Base-by-base conservation (phyloP, 2,797 vertebrate genomes). In the Heteromormyrus szaboi region DNA sequence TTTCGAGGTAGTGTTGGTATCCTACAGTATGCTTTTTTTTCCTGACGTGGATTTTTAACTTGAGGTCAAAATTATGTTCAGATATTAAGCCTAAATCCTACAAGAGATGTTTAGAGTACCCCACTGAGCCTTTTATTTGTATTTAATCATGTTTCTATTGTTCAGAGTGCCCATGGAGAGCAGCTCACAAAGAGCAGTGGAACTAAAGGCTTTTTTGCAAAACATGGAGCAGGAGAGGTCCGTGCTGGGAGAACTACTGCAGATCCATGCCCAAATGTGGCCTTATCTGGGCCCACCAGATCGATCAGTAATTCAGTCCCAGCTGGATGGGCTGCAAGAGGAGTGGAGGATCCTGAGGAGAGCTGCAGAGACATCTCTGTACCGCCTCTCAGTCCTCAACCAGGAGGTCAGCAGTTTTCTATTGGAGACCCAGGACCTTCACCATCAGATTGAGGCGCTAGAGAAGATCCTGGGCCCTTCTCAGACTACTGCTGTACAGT, bases 161-260 rank as follows among this genome's bases (percentile, higher is more conserved):
- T 91, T 29, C 92, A 99, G 98, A 89, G 96, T 93, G 48, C 93
- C 96, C 33, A 86, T 94, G 79, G 95, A 96, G 88, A 97, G 92
- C 90, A 93, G 94, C 91, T 93, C 92, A 11, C 88, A 92, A 88
- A 95, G 97, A 65, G 92, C 95, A 86, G 95, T 96, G 85, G 96
- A 93, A 90, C 94, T 98, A 0, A 88, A 91, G 56, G 93, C 92
- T 0, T 94, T 96, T 25, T 91, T 97, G 86, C 95, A 91, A 81
- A 93, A 92, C 3, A 90, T 97, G 88, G 93, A 90, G 89, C 95
- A 96, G 89, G 96, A 96, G 89, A 95, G 94, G 90, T 88, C 88
- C 0, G 92, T 94, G 51, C 90, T 99, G n/a, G 94, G 94, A 9
- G 92, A 95, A 33, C 51, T 99, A 90, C 95, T 96, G 5, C 50